phyloP scores from a whole-genome alignment of 2,888 invertebrate genomes.

The Baccha elongata region DNA sequence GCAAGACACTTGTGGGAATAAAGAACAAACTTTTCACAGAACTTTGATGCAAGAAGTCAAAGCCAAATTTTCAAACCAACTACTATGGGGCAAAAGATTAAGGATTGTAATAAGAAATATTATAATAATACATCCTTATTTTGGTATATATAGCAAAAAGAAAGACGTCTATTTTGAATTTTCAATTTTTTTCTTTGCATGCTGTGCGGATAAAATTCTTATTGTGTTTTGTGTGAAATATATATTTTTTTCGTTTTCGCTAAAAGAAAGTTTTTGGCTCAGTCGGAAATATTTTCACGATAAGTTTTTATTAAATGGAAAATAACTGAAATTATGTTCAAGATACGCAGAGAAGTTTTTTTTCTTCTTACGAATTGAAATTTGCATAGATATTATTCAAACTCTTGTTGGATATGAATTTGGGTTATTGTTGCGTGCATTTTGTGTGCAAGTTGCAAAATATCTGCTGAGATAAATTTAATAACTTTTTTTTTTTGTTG shows the following conservation, averaged over 20 bases:
- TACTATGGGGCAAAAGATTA: background rate
- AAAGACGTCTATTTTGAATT: background rate
- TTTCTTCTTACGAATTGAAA: background rate
- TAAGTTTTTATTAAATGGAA: slow-evolving; percentile 22
- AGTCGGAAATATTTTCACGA: slow-evolving; percentile 23
- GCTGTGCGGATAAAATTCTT: background rate
- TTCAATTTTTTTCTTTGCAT: background rate
- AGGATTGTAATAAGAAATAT: slow-evolving; percentile 3
- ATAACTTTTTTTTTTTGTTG: too few relatives aligned
- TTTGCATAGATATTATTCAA: slow-evolving; percentile 26
- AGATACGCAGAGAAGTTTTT: slow-evolving; percentile 21
- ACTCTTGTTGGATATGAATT: slow-evolving; percentile 4
- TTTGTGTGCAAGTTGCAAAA: background rate
- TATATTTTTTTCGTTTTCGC: background rate
- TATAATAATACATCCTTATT: slow-evolving; percentile 10
- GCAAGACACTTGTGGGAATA: background rate
- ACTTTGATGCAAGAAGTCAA: slow-evolving; percentile 27
- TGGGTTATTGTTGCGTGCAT: background rate
- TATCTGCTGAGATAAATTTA: background rate
- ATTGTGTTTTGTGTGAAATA: background rate
- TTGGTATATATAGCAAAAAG: background rate
- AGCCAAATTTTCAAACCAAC: background rate
- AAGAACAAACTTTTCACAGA: slow-evolving; percentile 19
- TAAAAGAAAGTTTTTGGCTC: slow-evolving; percentile 12
- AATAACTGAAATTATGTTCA: slow-evolving; percentile 1